These are phyloP conservation scores for Triops longicaudatus DNA, from an alignment of 1,140 invertebrate genomes.

Conservation along the genomic window DNA sequence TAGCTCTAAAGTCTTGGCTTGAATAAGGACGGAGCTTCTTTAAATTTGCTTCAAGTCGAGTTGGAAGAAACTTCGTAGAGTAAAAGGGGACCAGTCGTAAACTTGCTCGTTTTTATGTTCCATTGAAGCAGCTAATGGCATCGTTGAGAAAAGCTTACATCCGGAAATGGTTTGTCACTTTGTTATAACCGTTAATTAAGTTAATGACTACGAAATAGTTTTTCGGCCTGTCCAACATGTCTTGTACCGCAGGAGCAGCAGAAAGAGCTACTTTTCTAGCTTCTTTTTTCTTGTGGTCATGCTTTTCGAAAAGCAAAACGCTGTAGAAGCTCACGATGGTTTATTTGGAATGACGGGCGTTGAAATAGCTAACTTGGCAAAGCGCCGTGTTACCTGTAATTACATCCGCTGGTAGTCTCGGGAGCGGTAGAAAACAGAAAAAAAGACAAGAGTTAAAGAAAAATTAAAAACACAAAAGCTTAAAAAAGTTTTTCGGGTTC, in stretches of 20 bases:
- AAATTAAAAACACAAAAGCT: not conserved
- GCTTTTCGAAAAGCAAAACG: conserved; percentile 14
- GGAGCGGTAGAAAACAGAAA: not conserved
- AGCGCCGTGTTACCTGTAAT: conserved; percentile 7
- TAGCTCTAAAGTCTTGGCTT: not conserved
- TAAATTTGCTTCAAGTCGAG: not conserved
- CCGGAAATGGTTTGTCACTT: conserved; percentile 14
- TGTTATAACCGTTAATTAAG: not conserved
- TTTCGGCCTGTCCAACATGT: not conserved
- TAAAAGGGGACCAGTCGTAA: not conserved
- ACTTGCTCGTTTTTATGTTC: not conserved
- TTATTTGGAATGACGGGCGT: not conserved
- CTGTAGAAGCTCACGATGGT: not conserved
- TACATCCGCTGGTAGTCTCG: conserved; percentile 14
- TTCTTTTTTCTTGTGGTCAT: conserved; percentile 16
- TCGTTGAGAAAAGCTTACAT: not conserved
- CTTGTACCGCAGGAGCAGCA: not conserved
- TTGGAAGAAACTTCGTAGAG: not conserved
- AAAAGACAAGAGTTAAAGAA: not conserved
- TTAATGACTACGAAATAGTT: not conserved
- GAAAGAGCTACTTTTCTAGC: too few species aligned
- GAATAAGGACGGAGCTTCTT: not conserved
- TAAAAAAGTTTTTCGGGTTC: conserved; percentile 9
- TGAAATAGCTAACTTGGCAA: conserved; percentile 1
- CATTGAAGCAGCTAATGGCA: not conserved